Evolutionary conservation across 2,888 invertebrate genomes (phyloP).

Genomic region (Megastigmus dorsalis): DNA sequence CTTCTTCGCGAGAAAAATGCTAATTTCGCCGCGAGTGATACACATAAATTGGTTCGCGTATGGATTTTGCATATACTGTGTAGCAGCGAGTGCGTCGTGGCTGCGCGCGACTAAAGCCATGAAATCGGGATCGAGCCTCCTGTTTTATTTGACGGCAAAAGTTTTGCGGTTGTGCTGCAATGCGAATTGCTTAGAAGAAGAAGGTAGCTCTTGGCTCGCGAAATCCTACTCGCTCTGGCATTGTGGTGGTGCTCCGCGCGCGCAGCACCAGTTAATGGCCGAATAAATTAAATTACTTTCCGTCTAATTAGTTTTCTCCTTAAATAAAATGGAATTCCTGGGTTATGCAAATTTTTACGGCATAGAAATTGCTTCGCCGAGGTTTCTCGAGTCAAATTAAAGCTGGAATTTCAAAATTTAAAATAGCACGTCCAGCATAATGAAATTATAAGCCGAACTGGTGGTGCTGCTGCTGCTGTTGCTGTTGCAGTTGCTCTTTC

Average conservation of each 20-base stretch:
- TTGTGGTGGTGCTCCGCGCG: no score
- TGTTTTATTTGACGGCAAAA: no score
- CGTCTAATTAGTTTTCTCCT: not conserved
- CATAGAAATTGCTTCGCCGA: not conserved
- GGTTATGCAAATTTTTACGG: not conserved
- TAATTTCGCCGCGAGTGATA: not conserved
- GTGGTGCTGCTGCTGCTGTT: no score
- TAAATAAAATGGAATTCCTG: not conserved
- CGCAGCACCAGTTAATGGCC: no score
- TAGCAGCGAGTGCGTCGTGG: no score
- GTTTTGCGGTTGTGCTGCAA: no score
- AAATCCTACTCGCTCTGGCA: no score
- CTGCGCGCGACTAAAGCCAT: no score
- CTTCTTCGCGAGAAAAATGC: not conserved
- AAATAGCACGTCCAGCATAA: not conserved
- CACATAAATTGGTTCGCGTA: conserved; percentile 4
- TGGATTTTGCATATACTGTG: not conserved
- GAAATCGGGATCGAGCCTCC: not conserved
- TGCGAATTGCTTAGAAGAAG: no score
- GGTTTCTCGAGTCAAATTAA: not conserved
- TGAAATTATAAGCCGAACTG: conserved; percentile 1
- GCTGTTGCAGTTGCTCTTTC: no score
- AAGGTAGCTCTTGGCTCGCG: no score
- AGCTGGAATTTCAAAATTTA: conserved; percentile 5
- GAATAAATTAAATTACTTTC: no score